Conservation (phyloP, 2,113 vertebrate species). For the Eubucco bourcierii region DNA sequence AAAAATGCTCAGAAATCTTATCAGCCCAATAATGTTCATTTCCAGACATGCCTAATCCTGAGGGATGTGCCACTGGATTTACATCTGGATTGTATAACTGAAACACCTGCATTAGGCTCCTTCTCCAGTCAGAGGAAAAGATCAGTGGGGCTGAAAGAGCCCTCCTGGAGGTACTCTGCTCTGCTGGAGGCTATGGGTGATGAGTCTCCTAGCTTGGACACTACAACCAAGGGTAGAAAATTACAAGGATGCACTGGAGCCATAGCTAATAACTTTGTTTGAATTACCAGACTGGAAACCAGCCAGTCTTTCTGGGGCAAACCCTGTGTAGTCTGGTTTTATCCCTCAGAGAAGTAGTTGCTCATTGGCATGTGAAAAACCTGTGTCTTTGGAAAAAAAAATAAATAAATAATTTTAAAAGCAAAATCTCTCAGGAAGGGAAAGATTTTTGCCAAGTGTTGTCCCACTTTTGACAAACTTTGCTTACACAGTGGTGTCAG, state of each 20-base stretch:
- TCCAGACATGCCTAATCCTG: slow-evolving; percentile 66
- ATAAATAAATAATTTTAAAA: neutral
- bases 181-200: fast-evolving
- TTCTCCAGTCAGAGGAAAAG: neutral
- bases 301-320: neutral
- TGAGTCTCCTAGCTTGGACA: neutral
- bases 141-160: neutral
- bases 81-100: slow-evolving; percentile 63
- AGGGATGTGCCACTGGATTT: slow-evolving; percentile 66
- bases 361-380: neutral
- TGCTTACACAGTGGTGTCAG: neutral
- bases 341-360: neutral
- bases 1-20: slow-evolving; percentile 64
- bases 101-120: slow-evolving; percentile 58
- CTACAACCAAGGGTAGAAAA: neutral
- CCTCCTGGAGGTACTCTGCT: neutral
- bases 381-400: neutral
- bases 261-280: neutral
- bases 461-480: neutral
- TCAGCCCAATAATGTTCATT: slow-evolving; percentile 62
- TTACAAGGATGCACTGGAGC: neutral
- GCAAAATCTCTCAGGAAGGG: neutral
- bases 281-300: neutral
- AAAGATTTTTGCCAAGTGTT: neutral
- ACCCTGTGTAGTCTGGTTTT: neutral